Conservation (phyloP, 2,113 vertebrate species). For the Oreochromis aureus region DNA sequence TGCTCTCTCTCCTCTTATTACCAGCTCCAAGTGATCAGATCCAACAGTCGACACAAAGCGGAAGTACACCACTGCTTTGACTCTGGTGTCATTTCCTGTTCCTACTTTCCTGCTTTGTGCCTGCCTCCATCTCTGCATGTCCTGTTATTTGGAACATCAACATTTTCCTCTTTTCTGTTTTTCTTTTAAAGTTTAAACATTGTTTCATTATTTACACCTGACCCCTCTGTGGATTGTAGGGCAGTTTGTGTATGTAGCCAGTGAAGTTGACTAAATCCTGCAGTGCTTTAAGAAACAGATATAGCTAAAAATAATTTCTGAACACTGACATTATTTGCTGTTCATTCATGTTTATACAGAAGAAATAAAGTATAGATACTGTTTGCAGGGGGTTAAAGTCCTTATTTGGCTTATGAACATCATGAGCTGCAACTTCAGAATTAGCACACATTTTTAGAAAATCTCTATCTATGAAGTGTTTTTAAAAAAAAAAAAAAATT, state of each 20-base stretch:
- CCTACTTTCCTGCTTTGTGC: background rate
- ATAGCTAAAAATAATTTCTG: background rate
- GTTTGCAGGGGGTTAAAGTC: background rate
- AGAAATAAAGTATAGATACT: background rate
- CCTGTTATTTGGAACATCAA: background rate
- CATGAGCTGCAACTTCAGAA: background rate
- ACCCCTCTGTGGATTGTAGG: background rate
- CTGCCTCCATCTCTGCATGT: background rate
- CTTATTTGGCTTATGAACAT: background rate
- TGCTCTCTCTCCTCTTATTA: conserved; percentile 21
- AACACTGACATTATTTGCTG: background rate
- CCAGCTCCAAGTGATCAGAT: conserved; percentile 12
- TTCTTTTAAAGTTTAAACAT: background rate
- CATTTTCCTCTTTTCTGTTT: background rate
- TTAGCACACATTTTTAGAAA: background rate
- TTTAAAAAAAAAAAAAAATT: too few relatives aligned
- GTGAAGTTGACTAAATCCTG: background rate
- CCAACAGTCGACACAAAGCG: background rate
- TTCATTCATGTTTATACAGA: background rate
- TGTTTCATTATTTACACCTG: background rate
- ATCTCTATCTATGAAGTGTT: background rate
- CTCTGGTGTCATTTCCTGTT: conserved; percentile 46
- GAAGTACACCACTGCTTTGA: conserved; percentile 14
- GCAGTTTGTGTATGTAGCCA: background rate
- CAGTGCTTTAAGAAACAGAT: background rate